phyloP scores from a whole-genome alignment of 2,888 invertebrate species.

The Tipula vernalis region DNA sequence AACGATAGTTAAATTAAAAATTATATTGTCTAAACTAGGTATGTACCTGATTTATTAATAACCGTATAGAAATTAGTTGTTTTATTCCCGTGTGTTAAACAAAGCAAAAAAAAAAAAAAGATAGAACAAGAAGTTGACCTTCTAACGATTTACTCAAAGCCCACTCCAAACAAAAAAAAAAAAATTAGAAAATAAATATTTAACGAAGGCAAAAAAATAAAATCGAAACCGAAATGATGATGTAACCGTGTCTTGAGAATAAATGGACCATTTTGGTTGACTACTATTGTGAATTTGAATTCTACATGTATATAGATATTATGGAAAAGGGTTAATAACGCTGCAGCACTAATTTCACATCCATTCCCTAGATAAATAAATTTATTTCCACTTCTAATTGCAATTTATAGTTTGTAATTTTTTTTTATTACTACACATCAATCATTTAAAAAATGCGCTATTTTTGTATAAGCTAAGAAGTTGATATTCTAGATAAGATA shows the following conservation, averaged over 20 bases:
- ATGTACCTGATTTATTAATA: neutral
- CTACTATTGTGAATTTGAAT: neutral
- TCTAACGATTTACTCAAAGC: neutral
- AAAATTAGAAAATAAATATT: neutral
- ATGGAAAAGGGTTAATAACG: neutral
- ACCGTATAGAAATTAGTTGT: neutral
- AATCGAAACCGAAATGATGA: neutral
- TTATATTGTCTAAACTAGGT: too few relatives aligned
- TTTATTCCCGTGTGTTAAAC: neutral
- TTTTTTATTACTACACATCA: neutral
- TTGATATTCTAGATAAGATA: neutral
- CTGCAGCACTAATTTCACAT: neutral
- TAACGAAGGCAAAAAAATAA: neutral
- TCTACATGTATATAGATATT: neutral
- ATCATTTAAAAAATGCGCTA: neutral
- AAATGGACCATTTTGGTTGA: neutral
- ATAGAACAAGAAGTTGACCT: conserved; percentile 4
- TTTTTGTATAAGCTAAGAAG: neutral
- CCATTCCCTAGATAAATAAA: neutral
- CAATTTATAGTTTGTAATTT: neutral
- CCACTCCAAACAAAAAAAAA: neutral
- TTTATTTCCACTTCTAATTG: neutral
- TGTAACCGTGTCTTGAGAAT: neutral
- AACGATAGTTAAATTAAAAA: neutral
- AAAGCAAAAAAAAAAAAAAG: neutral